These are phyloP conservation scores for Aplidium turbinatum DNA, from an alignment of 23 tunicate species.

Conservation along the genomic window DNA sequence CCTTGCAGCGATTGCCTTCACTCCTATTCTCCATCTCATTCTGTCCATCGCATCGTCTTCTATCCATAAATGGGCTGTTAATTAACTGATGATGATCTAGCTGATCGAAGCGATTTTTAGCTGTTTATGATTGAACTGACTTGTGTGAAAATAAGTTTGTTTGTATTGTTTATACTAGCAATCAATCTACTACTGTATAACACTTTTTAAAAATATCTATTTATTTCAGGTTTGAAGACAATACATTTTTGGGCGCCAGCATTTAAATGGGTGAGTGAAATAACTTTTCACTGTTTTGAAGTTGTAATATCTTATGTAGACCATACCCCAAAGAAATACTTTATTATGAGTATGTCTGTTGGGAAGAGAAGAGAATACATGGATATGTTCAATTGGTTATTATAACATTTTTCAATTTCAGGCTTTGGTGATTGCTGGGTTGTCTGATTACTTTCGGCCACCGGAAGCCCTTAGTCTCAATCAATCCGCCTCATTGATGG, in stretches of 20 bases:
- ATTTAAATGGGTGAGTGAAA: slow-evolving; percentile 80
- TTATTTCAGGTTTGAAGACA: slow-evolving; percentile 68
- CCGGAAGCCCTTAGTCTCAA: slow-evolving; percentile 86
- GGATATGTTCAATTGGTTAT: too few species aligned
- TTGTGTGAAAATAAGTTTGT: background rate
- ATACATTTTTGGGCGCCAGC: slow-evolving; percentile 98
- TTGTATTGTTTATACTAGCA: background rate
- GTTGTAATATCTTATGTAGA: background rate
- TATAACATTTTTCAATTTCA: background rate
- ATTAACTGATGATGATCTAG: background rate
- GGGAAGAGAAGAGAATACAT: too few species aligned
- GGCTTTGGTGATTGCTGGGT: slow-evolving; percentile 81
- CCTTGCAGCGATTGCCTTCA: too few species aligned
- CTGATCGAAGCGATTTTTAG: background rate
- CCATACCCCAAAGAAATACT: background rate
- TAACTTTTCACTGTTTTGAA: background rate
- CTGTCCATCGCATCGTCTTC: too few species aligned
- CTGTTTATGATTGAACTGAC: background rate
- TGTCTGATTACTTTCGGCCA: slow-evolving; percentile 89
- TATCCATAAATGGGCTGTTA: background rate
- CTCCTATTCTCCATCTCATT: too few species aligned
- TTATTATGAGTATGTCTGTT: background rate
- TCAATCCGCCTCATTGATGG: slow-evolving; percentile 79
- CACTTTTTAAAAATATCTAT: background rate
- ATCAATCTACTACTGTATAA: background rate